phyloP scores from a whole-genome alignment of 2,888 invertebrate genomes.

The Spodoptera exigua region DNA sequence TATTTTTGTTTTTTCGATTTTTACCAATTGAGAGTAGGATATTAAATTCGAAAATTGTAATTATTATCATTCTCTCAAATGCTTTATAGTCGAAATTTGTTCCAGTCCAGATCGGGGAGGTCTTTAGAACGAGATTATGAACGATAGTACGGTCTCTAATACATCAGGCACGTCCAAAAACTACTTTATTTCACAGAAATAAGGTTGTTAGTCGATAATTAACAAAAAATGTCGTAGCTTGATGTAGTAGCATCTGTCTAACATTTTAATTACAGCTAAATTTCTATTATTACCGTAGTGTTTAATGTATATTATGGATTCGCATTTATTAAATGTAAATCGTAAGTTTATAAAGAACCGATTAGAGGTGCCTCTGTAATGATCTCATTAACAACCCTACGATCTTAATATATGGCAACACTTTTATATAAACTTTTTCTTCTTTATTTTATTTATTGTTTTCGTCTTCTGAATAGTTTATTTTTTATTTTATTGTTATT shows the following conservation, averaged over 20 bases:
- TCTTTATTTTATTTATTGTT: conserved; percentile 47
- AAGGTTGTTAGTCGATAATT: too few relatives aligned
- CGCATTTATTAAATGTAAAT: conserved; percentile 58
- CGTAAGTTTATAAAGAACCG: conserved; percentile 34
- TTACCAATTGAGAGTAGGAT: conserved; percentile 39
- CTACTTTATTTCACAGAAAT: too few relatives aligned
- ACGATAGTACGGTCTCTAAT: conserved; percentile 30
- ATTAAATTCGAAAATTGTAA: not conserved
- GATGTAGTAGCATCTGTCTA: not conserved
- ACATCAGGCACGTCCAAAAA: too few relatives aligned
- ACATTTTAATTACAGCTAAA: conserved; percentile 37
- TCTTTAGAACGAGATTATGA: conserved; percentile 35
- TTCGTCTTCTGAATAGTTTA: conserved; percentile 38
- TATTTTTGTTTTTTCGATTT: conserved; percentile 38
- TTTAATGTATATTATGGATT: conserved; percentile 36
- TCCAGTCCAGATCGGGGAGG: conserved; percentile 26
- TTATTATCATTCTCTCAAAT: conserved; percentile 38
- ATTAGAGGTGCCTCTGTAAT: conserved; percentile 56
- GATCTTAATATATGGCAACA: conserved; percentile 59
- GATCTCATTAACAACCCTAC: conserved; percentile 61
- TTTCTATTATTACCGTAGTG: conserved; percentile 28
- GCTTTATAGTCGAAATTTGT: conserved; percentile 37
- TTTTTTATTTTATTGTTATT: conserved; percentile 30
- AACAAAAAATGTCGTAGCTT: too few relatives aligned
- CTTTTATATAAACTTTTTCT: conserved; percentile 39